Percentiles rank a stretch among this genome's conserved stretches.
These are phyloP conservation scores for Chlorodrepanis virens DNA, from an alignment of 2,113 vertebrate genomes.

Conservation along the genomic window DNA sequence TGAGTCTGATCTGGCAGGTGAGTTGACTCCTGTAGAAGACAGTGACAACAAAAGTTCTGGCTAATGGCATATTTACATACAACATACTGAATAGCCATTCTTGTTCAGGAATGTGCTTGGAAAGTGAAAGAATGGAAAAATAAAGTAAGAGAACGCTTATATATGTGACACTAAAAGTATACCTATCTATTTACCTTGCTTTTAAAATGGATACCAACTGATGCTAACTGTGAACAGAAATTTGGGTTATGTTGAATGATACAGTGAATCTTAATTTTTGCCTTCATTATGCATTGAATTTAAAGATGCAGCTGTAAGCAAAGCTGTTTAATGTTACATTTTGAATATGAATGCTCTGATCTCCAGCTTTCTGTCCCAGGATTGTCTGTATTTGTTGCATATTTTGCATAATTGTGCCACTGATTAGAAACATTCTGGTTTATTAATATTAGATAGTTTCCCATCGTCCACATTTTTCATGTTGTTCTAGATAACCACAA, in stretches of 20 bases:
- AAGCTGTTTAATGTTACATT: neutral
- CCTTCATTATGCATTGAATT: neutral
- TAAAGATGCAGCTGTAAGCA: neutral
- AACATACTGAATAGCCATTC: neutral
- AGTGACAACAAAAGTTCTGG: neutral
- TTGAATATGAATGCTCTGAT: neutral
- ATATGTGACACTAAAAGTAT: neutral
- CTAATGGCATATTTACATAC: neutral
- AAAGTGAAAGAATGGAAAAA: neutral
- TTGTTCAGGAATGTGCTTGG: neutral
- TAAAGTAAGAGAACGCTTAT: neutral
- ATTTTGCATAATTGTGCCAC: neutral
- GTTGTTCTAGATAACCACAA: neutral
- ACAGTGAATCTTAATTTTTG: neutral
- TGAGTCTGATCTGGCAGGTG: neutral
- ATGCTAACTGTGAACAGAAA: neutral
- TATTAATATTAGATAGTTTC: neutral
- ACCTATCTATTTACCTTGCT: neutral
- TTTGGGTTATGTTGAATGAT: neutral
- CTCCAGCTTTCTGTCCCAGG: accelerated
- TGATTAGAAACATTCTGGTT: neutral
- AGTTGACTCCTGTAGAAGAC: neutral
- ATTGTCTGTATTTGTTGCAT: neutral
- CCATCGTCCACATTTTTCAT: neutral
- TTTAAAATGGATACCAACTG: neutral